Evolutionary conservation across 2,888 invertebrate genomes (phyloP).

Genomic region (Caenorhabditis sp.): DNA sequence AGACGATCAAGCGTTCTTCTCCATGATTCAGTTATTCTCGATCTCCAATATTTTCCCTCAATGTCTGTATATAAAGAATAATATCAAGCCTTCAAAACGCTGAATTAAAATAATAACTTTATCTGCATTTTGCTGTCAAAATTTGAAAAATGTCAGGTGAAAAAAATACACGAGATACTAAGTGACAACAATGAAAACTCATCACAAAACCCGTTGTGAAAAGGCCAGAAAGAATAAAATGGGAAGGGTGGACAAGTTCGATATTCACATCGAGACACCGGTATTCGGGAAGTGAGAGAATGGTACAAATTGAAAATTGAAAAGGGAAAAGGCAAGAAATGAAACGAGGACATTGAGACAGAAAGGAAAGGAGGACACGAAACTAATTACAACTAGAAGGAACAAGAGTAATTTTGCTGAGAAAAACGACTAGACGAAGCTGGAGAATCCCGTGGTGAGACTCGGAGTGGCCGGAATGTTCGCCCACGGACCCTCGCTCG

Average conservation of each 20-base stretch:
- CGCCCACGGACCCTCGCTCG: conserved; percentile 48
- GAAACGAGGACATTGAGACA: conserved; percentile 27
- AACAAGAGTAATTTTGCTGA: conserved; percentile 13
- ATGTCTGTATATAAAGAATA: conserved; percentile 27
- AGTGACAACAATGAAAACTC: conserved; percentile 24
- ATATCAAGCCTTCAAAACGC: background rate
- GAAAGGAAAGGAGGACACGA: conserved; percentile 13
- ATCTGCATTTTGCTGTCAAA: conserved; percentile 1
- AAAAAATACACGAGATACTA: conserved; percentile 45
- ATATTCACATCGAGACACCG: conserved; percentile 34
- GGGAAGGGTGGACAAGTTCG: conserved; percentile 12
- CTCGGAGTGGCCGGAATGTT: conserved; percentile 27
- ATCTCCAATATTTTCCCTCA: conserved; percentile 15
- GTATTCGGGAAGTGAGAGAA: conserved; percentile 28
- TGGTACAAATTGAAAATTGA: conserved; percentile 11
- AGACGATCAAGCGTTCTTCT: conserved; percentile 34
- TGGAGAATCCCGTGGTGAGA: conserved; percentile 49
- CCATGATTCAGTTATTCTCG: conserved; percentile 36
- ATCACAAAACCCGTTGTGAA: conserved; percentile 26
- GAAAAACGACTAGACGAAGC: conserved; percentile 43
- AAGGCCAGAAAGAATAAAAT: conserved; percentile 30
- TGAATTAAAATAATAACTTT: conserved; percentile 11
- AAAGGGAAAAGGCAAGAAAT: conserved; percentile 33
- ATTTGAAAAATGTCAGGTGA: background rate
- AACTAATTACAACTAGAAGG: conserved; percentile 32